phyloP scores from a whole-genome alignment of 2,113 vertebrate genomes.

The Chaenogobius annularis region DNA sequence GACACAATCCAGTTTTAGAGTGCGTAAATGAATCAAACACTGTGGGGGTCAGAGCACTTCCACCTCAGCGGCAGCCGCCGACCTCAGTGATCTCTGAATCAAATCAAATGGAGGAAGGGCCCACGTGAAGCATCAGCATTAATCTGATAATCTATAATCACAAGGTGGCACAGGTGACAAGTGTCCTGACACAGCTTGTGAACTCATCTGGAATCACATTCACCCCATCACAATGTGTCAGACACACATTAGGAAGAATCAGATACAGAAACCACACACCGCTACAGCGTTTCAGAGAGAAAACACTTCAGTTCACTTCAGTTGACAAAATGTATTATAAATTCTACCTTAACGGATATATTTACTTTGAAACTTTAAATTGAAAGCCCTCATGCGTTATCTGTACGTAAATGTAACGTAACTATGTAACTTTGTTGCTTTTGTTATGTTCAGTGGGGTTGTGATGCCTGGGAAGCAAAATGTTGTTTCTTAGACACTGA shows the following conservation, averaged over 20 bases:
- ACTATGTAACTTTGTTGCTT: no score
- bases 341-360: background rate
- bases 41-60: conserved; percentile 58
- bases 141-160: conserved; percentile 65
- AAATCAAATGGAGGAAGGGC: conserved; percentile 56
- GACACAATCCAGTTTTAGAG: conserved; percentile 54
- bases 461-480: no score
- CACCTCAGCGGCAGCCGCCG: conserved; percentile 35
- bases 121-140: conserved; percentile 63
- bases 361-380: no score
- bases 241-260: conserved; percentile 50
- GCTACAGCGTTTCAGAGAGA: conserved; percentile 20
- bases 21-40: conserved; percentile 66
- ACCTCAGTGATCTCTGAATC: conserved; percentile 62
- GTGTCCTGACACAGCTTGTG: conserved; percentile 62
- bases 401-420: no score
- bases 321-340: background rate
- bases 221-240: conserved; percentile 62
- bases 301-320: conserved; percentile 22
- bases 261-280: conserved; percentile 29
- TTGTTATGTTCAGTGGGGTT: no score
- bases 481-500: no score
- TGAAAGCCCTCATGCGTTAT: no score
- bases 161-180: conserved; percentile 63
- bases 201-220: conserved; percentile 61